Base-by-base conservation (phyloP, 2,113 vertebrate genomes). In the Prochilodus magdalenae region DNA sequence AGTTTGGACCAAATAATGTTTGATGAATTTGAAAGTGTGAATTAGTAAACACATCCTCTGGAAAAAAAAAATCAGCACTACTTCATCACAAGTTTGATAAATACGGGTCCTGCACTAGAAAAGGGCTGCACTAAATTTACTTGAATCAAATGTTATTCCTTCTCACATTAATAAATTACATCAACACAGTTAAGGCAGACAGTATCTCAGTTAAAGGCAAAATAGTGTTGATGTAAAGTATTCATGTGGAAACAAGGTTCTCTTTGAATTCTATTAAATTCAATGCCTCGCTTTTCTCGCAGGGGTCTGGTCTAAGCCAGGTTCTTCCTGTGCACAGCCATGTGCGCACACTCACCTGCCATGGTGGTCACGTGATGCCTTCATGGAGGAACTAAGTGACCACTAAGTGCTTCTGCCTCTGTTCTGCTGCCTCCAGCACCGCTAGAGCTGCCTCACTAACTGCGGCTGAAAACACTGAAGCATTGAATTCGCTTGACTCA, bases 391-490 rank as follows among this genome's bases (percentile, higher is more conserved):
- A 51, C 49, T 16, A 22, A 14, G 20, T 22, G 53, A 55, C 20
- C 53, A 55, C 14, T n/a, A n/a, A n/a, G n/a, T n/a, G 16, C 53
- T 55, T 55, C 53, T 14, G 60, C 12, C 27, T 15, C 60, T 14
- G n/a, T 62, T 24, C 59, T 62, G n/a, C 59, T 62, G 59, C 51
- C 51, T 53, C 22, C 29, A 14, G 65, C 12, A 1, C 7, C 4
- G 16, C 22, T 55, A 84, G 76, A 51, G 72, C 80, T 85, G 81
- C 57, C 53, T 57, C 71, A 81, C 73, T 81, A 83, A 84, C 73
- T 18, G 33, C 49, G 69, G 74, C 66, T 66, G 53, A 55, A 51
- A 51, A 22, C 16, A 22, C 18, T 6, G 20, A 20, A 2, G 53
- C 20, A 7, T 7, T 55, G 53, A 22, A 55, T 55, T 55, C 14